A percentile compares a stretch with the other conserved stretches of the same genome.
Conservation (phyloP, 37 sponge, comb jelly and placozoan genomes). For the Haliclona indistincta region DNA sequence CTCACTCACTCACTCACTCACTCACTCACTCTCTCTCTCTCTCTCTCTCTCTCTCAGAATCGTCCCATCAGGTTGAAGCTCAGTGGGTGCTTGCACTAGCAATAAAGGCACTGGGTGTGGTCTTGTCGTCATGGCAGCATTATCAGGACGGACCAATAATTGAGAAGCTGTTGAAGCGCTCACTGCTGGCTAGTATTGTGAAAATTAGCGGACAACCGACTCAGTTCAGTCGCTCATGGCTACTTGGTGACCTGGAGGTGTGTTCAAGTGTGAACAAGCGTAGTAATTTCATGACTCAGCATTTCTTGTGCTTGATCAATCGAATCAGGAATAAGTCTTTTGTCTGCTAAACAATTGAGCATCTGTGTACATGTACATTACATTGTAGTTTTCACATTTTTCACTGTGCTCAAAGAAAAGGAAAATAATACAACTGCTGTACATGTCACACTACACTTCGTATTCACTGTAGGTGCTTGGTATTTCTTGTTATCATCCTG, state of each 20-base stretch:
- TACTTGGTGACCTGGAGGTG: conserved; percentile 68
- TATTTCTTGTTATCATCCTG: conserved; percentile 30
- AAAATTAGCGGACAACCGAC: conserved; percentile 58
- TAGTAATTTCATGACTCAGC: too few relatives aligned
- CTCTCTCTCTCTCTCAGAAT: conserved; percentile 9
- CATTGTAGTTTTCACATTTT: neutral
- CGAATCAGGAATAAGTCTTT: too few relatives aligned
- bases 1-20: neutral
- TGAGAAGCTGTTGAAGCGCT: conserved; percentile 14
- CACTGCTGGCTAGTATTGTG: conserved; percentile 42
- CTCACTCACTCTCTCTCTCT: neutral
- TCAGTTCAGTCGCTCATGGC: conserved; percentile 53
- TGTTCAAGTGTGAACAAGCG: neutral
- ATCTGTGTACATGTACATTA: neutral
- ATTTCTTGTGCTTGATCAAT: too few relatives aligned
- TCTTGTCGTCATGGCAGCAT: conserved; percentile 21
- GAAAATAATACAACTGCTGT: too few relatives aligned
- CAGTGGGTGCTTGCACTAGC: conserved; percentile 43
- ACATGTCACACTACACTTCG: too few relatives aligned
- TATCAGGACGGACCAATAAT: conserved; percentile 34
- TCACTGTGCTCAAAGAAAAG: too few relatives aligned
- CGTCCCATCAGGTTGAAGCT: conserved; percentile 36
- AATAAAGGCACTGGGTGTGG: conserved; percentile 41
- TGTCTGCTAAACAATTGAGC: neutral
- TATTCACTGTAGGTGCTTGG: conserved; percentile 25